These are phyloP conservation scores for Pseudomyrmex concolor DNA, from an alignment of 1,140 invertebrate species.

Conservation along the genomic window DNA sequence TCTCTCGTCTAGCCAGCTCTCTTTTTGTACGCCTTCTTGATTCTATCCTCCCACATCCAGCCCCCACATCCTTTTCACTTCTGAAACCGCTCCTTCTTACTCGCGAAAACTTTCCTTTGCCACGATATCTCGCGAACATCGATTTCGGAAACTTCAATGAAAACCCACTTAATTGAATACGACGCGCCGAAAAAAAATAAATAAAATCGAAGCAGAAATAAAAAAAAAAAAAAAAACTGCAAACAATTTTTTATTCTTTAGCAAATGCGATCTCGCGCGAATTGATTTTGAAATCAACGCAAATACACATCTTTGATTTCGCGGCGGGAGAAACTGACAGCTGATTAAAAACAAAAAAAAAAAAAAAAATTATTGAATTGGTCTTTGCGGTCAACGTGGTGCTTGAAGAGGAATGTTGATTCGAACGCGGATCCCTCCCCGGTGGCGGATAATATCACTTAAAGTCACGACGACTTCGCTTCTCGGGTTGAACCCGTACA, in stretches of 20 bases:
- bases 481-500: constrained; percentile 1
- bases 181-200: not conserved
- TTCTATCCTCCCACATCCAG: not conserved
- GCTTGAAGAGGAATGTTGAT: not conserved
- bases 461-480: constrained; percentile 22
- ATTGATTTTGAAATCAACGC: not conserved
- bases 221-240: not conserved
- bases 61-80: constrained; percentile 8
- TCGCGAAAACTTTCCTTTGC: constrained; percentile 10
- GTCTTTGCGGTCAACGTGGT: not conserved
- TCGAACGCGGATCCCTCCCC: not conserved
- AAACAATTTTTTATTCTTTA: not conserved
- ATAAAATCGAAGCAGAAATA: not conserved
- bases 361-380: not conserved
- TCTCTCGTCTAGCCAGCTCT: not conserved
- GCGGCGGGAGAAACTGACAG: not conserved
- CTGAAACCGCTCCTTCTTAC: not conserved
- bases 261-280: not conserved
- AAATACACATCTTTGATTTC: not conserved
- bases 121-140: not conserved
- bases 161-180: not conserved
- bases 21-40: constrained; percentile 23
- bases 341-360: not conserved
- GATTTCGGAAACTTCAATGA: constrained; percentile 24
- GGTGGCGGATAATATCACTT: not conserved